Conservation (phyloP, 2,113 vertebrate genomes). For the Chloroceryle aenea region DNA sequence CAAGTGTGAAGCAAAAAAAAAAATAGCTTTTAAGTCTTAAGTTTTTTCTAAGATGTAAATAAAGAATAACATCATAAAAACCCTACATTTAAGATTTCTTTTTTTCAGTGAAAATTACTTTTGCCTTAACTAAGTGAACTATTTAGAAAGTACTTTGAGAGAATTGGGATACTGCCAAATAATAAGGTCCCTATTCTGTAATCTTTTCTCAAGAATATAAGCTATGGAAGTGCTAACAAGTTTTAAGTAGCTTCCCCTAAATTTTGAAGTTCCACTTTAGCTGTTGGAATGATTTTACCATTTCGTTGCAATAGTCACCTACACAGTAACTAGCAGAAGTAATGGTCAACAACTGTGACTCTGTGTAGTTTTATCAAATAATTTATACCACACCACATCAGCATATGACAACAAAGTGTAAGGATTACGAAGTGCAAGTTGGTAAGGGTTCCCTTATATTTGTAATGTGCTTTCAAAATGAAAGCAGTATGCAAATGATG, state of each 20-base stretch:
- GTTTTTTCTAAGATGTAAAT: neutral
- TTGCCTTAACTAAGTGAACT: neutral
- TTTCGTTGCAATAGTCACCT: neutral
- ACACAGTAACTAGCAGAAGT: neutral
- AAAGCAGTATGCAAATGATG: slow-evolving; percentile 37
- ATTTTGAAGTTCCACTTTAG: neutral
- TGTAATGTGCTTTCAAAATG: slow-evolving; percentile 18
- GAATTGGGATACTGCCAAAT: neutral
- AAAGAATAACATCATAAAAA: neutral
- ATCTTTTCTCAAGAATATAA: neutral
- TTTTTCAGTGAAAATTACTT: neutral
- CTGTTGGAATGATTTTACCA: neutral
- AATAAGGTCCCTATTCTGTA: neutral
- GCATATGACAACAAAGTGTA: neutral
- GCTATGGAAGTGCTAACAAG: neutral
- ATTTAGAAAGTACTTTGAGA: neutral
- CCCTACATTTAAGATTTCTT: neutral
- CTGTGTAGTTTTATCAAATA: neutral
- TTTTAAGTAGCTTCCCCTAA: neutral
- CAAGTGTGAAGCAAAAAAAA: neutral
- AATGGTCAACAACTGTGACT: neutral
- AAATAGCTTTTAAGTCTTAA: neutral
- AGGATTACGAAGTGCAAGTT: slow-evolving; percentile 28
- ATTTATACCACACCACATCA: neutral
- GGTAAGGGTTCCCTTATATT: slow-evolving; percentile 16